phyloP scores from a whole-genome alignment of 2,113 vertebrate species.

The Ammodytes marinus region DNA sequence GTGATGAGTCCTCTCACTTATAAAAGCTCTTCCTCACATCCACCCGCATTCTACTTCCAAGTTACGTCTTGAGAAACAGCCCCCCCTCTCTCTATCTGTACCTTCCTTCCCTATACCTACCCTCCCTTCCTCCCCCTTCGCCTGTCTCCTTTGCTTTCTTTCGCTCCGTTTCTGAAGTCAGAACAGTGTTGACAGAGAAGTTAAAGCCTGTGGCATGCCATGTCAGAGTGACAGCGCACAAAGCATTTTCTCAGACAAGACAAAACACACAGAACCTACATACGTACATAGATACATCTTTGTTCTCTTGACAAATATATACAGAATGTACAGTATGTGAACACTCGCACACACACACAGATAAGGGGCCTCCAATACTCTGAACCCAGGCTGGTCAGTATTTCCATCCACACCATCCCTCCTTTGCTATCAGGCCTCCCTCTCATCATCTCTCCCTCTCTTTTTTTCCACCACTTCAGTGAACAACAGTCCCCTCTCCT shows the following conservation, averaged over 20 bases:
- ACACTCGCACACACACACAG: conserved; percentile 3
- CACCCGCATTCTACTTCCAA: background rate
- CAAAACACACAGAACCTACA: background rate
- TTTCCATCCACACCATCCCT: conserved; percentile 54
- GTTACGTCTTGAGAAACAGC: background rate
- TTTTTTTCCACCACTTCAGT: conserved; percentile 67
- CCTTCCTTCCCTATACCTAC: background rate
- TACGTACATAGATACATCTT: background rate
- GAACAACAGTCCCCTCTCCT: conserved; percentile 39
- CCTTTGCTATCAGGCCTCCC: conserved; percentile 48
- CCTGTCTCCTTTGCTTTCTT: conserved; percentile 24
- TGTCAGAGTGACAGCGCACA: conserved; percentile 38
- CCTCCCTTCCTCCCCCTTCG: background rate
- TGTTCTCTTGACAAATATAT: background rate
- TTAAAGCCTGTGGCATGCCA: conserved; percentile 53
- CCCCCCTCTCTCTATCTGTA: background rate
- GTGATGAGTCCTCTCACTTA: too few relatives aligned
- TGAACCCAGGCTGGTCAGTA: conserved; percentile 34
- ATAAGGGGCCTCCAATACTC: conserved; percentile 38
- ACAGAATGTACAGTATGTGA: background rate
- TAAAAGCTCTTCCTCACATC: background rate
- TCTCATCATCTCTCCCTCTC: conserved; percentile 53
- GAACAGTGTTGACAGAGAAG: conserved; percentile 56
- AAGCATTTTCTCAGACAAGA: background rate
- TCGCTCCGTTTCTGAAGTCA: conserved; percentile 44